Percentiles rank a stretch among this genome's conserved stretches.
Evolutionary conservation across 2,888 invertebrate genomes (phyloP).

Genomic region (Caenorhabditis uteleia): DNA sequence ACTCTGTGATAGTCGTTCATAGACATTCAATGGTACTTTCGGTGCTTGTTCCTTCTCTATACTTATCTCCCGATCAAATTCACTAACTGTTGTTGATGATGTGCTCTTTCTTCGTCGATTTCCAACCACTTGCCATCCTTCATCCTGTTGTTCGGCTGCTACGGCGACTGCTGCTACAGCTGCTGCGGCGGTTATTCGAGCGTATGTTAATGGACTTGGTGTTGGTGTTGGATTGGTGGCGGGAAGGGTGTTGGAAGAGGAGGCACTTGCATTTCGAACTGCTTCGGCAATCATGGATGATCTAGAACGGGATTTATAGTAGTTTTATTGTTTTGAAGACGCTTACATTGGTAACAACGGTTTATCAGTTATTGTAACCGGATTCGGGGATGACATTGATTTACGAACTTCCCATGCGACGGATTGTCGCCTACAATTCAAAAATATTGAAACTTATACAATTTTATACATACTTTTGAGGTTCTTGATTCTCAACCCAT

Average conservation of each 20-base stretch:
- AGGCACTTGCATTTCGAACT: slow-evolving; percentile 15
- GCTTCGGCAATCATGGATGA: slow-evolving; percentile 35
- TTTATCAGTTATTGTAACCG: slow-evolving; percentile 10
- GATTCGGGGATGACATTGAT: slow-evolving; percentile 72
- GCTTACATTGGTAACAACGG: slow-evolving; percentile 36
- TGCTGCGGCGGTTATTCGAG: slow-evolving; percentile 33
- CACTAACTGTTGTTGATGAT: slow-evolving; percentile 38
- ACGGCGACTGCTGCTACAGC: slow-evolving; percentile 33
- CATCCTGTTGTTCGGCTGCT: slow-evolving; percentile 6
- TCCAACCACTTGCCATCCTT: slow-evolving; percentile 52
- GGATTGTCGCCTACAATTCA: slow-evolving; percentile 80
- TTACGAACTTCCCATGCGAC: slow-evolving; percentile 95
- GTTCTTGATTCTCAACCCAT: slow-evolving; percentile 70
- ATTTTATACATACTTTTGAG: slow-evolving; percentile 3
- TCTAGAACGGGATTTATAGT: slow-evolving; percentile 1
- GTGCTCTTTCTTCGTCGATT: slow-evolving; percentile 41
- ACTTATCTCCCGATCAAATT: slow-evolving; percentile 33
- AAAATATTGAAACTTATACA: too few relatives aligned
- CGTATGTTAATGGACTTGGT: slow-evolving; percentile 13
- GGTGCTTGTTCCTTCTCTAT: slow-evolving; percentile 19
- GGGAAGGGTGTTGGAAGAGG: too few relatives aligned
- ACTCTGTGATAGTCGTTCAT: slow-evolving; percentile 34
- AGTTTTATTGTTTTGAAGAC: not conserved
- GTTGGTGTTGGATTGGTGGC: not conserved
- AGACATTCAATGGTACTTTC: slow-evolving; percentile 35